Conservation (phyloP, 2,113 vertebrate genomes). For the Lates calcarifer region DNA sequence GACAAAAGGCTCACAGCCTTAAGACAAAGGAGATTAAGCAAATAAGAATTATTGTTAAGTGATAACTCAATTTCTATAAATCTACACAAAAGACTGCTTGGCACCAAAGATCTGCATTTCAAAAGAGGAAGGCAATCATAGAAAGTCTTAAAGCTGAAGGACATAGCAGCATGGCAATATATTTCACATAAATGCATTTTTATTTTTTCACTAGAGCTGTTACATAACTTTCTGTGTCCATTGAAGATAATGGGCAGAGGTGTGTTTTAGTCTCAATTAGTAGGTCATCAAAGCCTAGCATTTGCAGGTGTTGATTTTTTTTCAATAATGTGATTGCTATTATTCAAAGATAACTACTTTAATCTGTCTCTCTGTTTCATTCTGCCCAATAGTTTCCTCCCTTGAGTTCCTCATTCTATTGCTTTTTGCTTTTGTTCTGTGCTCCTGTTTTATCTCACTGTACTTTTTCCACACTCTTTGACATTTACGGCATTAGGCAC, state of each 20-base stretch:
- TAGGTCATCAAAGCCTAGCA: too few relatives aligned
- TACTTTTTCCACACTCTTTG: conserved; percentile 27
- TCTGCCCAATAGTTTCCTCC: not conserved
- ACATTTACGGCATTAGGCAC: conserved; percentile 54
- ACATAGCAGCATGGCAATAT: conserved; percentile 4
- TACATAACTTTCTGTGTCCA: not conserved
- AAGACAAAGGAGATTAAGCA: not conserved
- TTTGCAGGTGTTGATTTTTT: not conserved
- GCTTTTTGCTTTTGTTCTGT: not conserved
- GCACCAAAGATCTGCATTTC: conserved; percentile 8
- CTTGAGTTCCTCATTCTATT: not conserved
- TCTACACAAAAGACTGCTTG: not conserved
- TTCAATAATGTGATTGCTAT: not conserved
- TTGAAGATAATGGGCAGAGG: conserved; percentile 1
- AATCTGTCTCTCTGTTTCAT: not conserved
- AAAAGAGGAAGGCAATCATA: not conserved
- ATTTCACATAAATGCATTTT: not conserved
- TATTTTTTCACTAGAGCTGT: not conserved
- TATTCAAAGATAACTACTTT: not conserved
- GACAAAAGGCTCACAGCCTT: conserved; percentile 2
- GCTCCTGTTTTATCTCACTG: conserved; percentile 6
- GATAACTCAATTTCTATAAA: not conserved
- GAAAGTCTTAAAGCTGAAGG: not conserved
- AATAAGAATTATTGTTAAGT: not conserved
- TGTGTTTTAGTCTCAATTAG: not conserved